Conservation (phyloP, 2,888 invertebrate genomes). For the Tuberolachnus salignus region DNA sequence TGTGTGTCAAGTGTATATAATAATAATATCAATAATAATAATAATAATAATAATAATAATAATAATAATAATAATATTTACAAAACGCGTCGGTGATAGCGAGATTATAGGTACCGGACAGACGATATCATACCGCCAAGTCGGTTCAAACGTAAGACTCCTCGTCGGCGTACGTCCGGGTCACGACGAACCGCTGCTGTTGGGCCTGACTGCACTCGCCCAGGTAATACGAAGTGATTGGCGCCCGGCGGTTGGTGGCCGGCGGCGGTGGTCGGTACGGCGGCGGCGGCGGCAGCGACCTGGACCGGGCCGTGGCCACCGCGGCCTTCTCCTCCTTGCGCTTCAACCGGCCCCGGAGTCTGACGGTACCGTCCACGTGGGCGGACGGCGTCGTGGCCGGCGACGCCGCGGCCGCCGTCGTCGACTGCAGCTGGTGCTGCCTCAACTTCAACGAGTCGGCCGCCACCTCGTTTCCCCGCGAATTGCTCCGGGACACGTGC, state of each 20-base stretch:
- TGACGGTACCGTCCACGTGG: slow-evolving; percentile 66
- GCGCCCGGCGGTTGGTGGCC: slow-evolving; percentile 61
- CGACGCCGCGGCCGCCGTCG: slow-evolving; percentile 69
- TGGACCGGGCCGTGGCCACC: slow-evolving; percentile 59
- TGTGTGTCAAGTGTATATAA: slow-evolving; percentile 51
- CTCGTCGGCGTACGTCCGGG: slow-evolving; percentile 61
- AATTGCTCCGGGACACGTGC: slow-evolving; percentile 64
- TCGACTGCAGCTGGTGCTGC: slow-evolving; percentile 69
- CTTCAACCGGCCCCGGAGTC: slow-evolving; percentile 60
- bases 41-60: slow-evolving; percentile 8
- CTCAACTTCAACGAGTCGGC: slow-evolving; percentile 62
- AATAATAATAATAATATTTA: slow-evolving; percentile 19
- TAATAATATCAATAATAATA: slow-evolving; percentile 5
- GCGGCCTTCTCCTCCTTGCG: slow-evolving; percentile 60
- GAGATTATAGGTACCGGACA: neutral
- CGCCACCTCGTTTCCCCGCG: slow-evolving; percentile 63
- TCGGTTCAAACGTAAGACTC: slow-evolving; percentile 61
- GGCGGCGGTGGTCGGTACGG: slow-evolving; percentile 60
- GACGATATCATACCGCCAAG: too few species aligned
- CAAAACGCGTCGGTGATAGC: neutral
- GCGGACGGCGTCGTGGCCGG: slow-evolving; percentile 67
- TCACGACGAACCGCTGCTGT: slow-evolving; percentile 60
- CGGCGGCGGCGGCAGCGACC: slow-evolving; percentile 61
- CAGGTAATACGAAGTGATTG: slow-evolving; percentile 61
- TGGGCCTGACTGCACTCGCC: slow-evolving; percentile 60